Evolutionary conservation across 2,797 vertebrate genomes (phyloP), one percentile per base, ranked within the genome.

Genomic region (Silurus lanzhouensis): DNA sequence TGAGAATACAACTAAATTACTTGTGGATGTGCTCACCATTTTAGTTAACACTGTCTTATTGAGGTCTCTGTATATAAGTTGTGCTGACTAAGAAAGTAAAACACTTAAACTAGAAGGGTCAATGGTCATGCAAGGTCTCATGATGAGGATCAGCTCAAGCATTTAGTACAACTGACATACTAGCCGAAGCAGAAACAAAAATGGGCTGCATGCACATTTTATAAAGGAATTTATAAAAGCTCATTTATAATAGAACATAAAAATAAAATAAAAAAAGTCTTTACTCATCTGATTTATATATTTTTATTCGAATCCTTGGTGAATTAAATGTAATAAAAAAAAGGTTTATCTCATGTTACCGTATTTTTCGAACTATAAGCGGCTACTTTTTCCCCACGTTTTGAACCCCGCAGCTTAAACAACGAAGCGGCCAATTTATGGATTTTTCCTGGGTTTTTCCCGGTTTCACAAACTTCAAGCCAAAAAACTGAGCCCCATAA

Each of bases 81-180:
- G 63, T 78, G 76, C 57, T 78, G 58, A 78, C 31, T 61, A 78
- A 61, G 76, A 61, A 60, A n/a, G 58, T 14, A 78, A 38, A 61
- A 38, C 57, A 22, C 9, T 22, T 38, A 61, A 61, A 12, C 9
- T 44, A 44, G 57, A 78, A 78, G 57, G 58, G 31, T 38, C 57
- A 78, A 44, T 44, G 31, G 31, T 77, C 27, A 58, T 38, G 55
- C 9, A 58, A 20, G 17, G 75, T 77, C 15, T 58, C 55, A 13
- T 77, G 27, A 60, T 77, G 25, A 31, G 9, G 10, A 60, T 38
- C 15, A 77, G 46, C 4, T 72, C 22, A 74, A 14, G 4, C 5
- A 52, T 52, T 48, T 14, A n/a, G 8, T 22, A n/a, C 44, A 52
- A 25, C 46, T n/a, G 22, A 52, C 10, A 74, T 5, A 7, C 67